A percentile compares a stretch with the other conserved stretches of the same genome.
phyloP scores from a whole-genome alignment of 2,113 vertebrate genomes.

The Pan paniscus region DNA sequence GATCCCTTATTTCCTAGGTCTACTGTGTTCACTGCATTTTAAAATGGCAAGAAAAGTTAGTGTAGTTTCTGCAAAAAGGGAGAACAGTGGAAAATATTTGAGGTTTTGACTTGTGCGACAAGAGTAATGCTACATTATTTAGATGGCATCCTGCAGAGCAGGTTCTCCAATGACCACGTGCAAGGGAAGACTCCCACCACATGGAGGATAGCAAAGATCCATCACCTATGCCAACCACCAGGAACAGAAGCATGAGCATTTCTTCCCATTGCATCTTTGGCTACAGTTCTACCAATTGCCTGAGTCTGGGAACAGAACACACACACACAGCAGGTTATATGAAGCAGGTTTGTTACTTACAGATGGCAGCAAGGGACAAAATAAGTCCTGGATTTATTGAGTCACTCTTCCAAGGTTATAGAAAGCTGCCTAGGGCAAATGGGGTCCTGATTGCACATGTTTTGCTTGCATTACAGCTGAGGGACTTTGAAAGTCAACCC shows the following conservation, averaged over 20 bases:
- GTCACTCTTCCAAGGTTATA: neutral
- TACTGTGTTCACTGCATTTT: neutral
- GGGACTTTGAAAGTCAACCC: neutral
- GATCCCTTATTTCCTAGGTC: neutral
- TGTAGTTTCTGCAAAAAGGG: neutral
- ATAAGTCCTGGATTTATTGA: neutral
- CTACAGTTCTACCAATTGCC: neutral
- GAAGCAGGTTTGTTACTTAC: neutral
- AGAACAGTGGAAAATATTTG: neutral
- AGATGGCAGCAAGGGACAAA: neutral
- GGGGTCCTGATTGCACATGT: rapidly evolving
- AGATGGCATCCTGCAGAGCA: neutral
- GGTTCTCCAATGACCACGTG: neutral
- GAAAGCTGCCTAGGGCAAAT: neutral
- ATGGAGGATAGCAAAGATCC: too few species aligned
- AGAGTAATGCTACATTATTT: neutral
- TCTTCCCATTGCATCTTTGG: neutral
- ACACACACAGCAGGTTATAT: neutral
- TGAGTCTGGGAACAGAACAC: neutral
- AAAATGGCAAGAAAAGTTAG: neutral
- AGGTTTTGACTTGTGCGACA: neutral
- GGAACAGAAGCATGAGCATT: neutral
- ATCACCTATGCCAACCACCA: too few species aligned
- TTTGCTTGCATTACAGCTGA: neutral
- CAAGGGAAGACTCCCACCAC: rapidly evolving